Evolutionary conservation across 2,797 vertebrate genomes (phyloP).

Genomic region (Anas acuta): DNA sequence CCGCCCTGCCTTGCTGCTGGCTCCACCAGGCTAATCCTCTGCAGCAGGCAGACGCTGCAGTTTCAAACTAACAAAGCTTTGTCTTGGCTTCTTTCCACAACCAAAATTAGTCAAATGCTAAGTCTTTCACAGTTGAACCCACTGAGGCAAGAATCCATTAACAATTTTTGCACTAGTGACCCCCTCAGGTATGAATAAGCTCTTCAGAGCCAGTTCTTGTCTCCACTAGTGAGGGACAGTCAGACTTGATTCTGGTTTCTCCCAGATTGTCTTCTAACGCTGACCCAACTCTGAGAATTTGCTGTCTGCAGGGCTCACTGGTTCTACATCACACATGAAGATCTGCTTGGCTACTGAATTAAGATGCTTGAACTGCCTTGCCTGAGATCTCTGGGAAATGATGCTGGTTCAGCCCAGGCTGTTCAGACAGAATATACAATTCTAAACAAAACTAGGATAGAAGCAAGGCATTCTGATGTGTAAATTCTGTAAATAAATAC

Average conservation of each 20-base stretch:
- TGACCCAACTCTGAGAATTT: background rate
- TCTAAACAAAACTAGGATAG: background rate
- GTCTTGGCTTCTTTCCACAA: too few species aligned
- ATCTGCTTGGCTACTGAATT: background rate
- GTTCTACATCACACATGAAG: rapidly evolving
- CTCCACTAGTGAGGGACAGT: background rate
- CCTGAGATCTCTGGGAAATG: background rate
- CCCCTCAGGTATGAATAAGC: background rate
- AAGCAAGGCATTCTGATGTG: background rate
- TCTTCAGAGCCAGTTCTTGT: background rate
- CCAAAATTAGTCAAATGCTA: background rate
- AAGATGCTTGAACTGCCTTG: background rate
- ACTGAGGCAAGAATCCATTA: background rate
- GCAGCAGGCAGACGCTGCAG: background rate
- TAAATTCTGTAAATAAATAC: background rate
- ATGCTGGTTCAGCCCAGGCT: background rate
- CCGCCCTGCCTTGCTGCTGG: background rate
- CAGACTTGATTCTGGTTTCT: background rate
- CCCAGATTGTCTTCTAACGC: background rate
- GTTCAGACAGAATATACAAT: background rate
- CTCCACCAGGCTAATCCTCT: conserved; percentile 13
- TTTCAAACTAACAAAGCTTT: background rate
- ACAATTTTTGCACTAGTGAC: background rate
- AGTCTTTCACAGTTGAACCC: background rate
- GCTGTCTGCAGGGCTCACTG: background rate